Evolutionary conservation across 2,888 invertebrate species (phyloP).

Genomic region (Diplazon laetatorius): DNA sequence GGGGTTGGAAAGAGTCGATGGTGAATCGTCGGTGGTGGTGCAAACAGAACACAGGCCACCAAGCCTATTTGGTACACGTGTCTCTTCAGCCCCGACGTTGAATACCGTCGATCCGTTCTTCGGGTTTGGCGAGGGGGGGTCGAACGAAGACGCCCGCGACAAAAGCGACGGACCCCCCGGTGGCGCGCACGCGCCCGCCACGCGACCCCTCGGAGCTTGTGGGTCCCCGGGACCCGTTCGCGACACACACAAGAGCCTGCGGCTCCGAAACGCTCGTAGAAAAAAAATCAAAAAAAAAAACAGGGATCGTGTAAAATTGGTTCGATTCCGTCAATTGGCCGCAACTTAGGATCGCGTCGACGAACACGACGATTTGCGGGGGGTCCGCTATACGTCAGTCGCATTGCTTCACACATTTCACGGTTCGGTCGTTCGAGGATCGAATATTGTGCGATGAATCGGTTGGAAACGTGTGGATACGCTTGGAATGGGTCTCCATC

Average conservation of each 20-base stretch:
- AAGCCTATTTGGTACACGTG: conserved; percentile 80
- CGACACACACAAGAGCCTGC: too few relatives aligned
- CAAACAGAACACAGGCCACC: conserved; percentile 77
- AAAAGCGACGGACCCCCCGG: too few relatives aligned
- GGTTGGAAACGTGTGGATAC: too few relatives aligned
- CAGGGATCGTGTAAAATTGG: conserved; percentile 27
- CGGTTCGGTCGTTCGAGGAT: conserved; percentile 41
- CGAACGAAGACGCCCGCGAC: conserved; percentile 59
- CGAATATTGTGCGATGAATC: conserved; percentile 18
- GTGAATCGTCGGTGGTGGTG: conserved; percentile 57
- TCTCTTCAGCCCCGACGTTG: conserved; percentile 70
- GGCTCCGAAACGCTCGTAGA: too few relatives aligned
- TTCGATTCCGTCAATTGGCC: conserved; percentile 72
- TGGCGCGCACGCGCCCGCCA: conserved; percentile 73
- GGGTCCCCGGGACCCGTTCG: too few relatives aligned
- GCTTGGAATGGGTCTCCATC: too few relatives aligned
- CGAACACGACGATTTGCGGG: conserved; percentile 75
- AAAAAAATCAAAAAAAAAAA: too few relatives aligned
- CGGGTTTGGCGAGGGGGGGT: conserved; percentile 57
- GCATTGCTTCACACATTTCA: conserved; percentile 76
- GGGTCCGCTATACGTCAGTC: conserved; percentile 76
- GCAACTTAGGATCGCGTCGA: conserved; percentile 78
- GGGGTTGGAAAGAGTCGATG: not conserved
- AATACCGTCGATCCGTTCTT: conserved; percentile 71
- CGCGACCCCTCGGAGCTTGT: conserved; percentile 71